Percentiles rank a stretch among this genome's conserved stretches.
These are phyloP conservation scores for Morelia viridis DNA, from an alignment of 2,797 vertebrate species.

Conservation along the genomic window DNA sequence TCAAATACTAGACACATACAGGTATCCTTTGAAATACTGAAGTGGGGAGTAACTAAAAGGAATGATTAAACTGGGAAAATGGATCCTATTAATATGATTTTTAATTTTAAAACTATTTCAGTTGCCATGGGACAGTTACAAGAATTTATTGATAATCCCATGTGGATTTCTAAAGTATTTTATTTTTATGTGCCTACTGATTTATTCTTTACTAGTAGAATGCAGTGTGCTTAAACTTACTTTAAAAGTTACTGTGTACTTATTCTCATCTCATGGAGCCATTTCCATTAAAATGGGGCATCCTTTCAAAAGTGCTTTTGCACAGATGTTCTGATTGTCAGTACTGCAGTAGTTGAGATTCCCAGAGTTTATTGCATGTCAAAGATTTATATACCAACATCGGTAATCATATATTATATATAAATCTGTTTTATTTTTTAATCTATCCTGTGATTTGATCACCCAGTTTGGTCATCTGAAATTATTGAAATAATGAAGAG, in stretches of 20 bases:
- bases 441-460: not conserved
- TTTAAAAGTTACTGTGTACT: not conserved
- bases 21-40: not conserved
- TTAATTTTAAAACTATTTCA: not conserved
- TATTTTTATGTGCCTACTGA: not conserved
- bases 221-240: not conserved
- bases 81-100: not conserved
- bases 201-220: not conserved
- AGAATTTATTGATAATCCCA: not conserved
- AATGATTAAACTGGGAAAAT: not conserved
- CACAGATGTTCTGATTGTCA: too few species aligned
- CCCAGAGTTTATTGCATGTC: not conserved
- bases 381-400: not conserved
- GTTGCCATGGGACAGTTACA: too few species aligned
- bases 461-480: not conserved
- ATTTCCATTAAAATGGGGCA: not conserved
- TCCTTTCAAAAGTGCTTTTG: not conserved
- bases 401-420: not conserved
- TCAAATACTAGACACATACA: not conserved
- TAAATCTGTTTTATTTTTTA: not conserved
- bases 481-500: not conserved
- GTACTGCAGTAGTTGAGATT: not conserved
- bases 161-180: not conserved
- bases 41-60: not conserved
- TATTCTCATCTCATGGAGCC: not conserved